These are phyloP conservation scores for Myripristis murdjan DNA, from an alignment of 2,797 vertebrate species.

Conservation along the genomic window DNA sequence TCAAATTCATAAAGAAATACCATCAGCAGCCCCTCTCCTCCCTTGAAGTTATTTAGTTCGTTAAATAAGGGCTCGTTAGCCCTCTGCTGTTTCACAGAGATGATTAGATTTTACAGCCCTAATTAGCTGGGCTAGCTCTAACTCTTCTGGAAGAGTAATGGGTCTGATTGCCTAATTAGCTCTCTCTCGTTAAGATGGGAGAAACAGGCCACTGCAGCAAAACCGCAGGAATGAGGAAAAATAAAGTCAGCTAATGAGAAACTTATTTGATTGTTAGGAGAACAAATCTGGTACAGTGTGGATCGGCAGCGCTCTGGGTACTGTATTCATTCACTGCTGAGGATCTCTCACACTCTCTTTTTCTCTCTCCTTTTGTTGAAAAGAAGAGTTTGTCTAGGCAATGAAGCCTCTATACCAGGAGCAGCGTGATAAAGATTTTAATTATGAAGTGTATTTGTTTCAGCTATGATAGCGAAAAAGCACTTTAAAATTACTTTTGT, in stretches of 20 bases:
- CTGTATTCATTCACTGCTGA: slow-evolving; percentile 59
- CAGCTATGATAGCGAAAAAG: slow-evolving; percentile 38
- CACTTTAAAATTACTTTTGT: slow-evolving; percentile 18
- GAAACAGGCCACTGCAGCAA: slow-evolving; percentile 91
- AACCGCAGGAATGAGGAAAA: slow-evolving; percentile 84
- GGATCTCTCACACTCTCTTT: slow-evolving; percentile 34
- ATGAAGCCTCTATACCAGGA: slow-evolving; percentile 53
- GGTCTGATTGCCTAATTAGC: slow-evolving; percentile 97
- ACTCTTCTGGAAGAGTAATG: slow-evolving; percentile 99
- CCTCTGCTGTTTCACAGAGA: slow-evolving; percentile 96
- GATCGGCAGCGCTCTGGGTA: slow-evolving; percentile 71
- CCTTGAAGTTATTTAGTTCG: slow-evolving; percentile 97
- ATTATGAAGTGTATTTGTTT: slow-evolving; percentile 64
- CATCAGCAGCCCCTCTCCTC: slow-evolving; percentile 88
- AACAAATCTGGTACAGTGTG: slow-evolving; percentile 81
- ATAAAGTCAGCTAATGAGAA: slow-evolving; percentile 87
- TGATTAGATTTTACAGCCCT: slow-evolving; percentile 99
- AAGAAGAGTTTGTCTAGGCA: slow-evolving; percentile 59
- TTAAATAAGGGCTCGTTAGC: slow-evolving; percentile 99
- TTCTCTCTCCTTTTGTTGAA: slow-evolving; percentile 49
- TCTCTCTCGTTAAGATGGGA: slow-evolving; percentile 91
- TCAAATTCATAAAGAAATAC: slow-evolving; percentile 86
- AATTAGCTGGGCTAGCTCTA: slow-evolving; percentile 98
- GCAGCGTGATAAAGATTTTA: slow-evolving; percentile 48
- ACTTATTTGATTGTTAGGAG: slow-evolving; percentile 87